Evolutionary conservation across 2,888 invertebrate genomes (phyloP).

Genomic region (Drosophila anomelani): DNA sequence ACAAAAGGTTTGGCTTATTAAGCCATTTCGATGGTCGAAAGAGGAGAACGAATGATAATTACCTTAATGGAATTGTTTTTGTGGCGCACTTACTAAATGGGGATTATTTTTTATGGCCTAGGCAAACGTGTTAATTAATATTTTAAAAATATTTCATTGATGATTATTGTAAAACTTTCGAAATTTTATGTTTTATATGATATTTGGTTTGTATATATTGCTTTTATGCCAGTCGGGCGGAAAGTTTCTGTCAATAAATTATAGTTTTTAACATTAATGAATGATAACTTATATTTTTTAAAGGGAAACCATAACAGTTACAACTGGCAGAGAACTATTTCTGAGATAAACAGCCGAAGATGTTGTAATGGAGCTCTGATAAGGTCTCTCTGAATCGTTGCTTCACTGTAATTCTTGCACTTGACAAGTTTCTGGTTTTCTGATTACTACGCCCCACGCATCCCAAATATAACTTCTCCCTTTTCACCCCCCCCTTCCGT

Average conservation of each 20-base stretch:
- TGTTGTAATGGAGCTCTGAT: conserved; percentile 1
- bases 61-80: conserved; percentile 14
- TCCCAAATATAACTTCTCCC: conserved; percentile 37
- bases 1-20: conserved; percentile 60
- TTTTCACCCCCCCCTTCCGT: not conserved
- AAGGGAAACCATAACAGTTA: not conserved
- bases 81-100: conserved; percentile 5
- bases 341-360: not conserved
- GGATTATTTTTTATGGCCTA: conserved; percentile 2
- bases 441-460: conserved; percentile 47
- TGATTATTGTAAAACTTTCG: conserved; percentile 6
- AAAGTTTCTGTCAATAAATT: not conserved
- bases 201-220: not conserved
- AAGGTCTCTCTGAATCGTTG: conserved; percentile 17
- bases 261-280: not conserved
- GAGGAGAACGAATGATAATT: conserved; percentile 28
- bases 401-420: conserved; percentile 49
- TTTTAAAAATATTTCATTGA: not conserved
- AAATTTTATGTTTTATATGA: not conserved
- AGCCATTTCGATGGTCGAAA: conserved; percentile 44
- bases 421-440: conserved; percentile 46
- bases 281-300: no score
- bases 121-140: not conserved
- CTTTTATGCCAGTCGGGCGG: not conserved
- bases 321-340: not conserved